phyloP scores from a whole-genome alignment of 2,797 vertebrate species.

The Artibeus lituratus region DNA sequence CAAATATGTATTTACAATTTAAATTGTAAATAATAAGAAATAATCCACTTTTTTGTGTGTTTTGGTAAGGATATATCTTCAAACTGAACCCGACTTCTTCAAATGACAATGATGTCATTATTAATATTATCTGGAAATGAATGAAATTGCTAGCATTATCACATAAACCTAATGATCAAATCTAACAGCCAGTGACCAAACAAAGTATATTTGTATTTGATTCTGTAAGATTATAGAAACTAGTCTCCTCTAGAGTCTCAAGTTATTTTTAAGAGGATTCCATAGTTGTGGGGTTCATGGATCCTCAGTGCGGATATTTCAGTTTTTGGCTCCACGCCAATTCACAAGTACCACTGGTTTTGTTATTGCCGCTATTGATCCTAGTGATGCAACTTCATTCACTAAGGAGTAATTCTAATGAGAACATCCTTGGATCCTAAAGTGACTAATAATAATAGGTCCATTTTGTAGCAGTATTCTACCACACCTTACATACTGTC shows the following conservation, averaged over 20 bases:
- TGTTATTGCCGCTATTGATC: background rate
- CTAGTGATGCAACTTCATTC: background rate
- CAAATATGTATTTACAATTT: background rate
- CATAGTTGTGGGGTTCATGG: rapidly evolving
- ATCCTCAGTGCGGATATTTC: background rate
- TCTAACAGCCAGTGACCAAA: background rate
- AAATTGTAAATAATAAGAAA: background rate
- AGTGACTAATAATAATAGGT: background rate
- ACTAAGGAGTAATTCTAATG: background rate
- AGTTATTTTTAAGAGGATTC: background rate
- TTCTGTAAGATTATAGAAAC: background rate
- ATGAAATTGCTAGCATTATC: background rate
- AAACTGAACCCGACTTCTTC: background rate
- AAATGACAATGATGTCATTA: background rate
- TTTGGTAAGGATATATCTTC: background rate
- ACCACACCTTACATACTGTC: background rate
- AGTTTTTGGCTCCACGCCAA: background rate
- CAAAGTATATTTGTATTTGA: background rate
- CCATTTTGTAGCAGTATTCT: background rate
- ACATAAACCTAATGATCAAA: background rate
- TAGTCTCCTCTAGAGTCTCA: rapidly evolving
- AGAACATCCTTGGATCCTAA: background rate
- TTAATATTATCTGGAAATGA: background rate
- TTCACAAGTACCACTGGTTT: background rate
- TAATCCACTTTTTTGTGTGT: background rate